Base-by-base conservation (phyloP, 2,888 invertebrate species). In the Ectemnius cavifrons region DNA sequence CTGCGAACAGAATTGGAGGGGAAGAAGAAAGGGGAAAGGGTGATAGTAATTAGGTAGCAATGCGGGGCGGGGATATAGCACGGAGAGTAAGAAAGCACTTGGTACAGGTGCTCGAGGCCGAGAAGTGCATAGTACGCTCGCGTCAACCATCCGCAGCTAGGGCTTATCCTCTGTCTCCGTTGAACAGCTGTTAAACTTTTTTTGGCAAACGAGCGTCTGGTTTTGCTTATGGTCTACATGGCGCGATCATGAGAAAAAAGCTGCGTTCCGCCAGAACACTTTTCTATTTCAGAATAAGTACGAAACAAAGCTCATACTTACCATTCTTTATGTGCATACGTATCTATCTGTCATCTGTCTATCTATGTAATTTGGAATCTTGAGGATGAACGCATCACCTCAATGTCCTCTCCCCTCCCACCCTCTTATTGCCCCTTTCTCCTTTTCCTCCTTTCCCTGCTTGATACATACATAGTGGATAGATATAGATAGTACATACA, bases 91-190 rank as follows among this genome's bases (percentile, higher is more conserved):
- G 52, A 52, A 5, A 14, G 65, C 49, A 58, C 56, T 67, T 67
- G 71, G 71, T 66, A 74, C 71, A 63, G 63, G 45, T 56, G 67
- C 45, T 63, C 67, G 67, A 46, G 56, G 49, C 66, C 67, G 67
- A 46, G 57, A 72, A 70, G 68, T 60, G 65, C 67, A 77, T 74
- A 67, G 66, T 61, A 78, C 67, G 78, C 75, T 75, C 67, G 3
- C 23, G 52, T 75, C 73, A 71, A 52, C 72, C 70, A 75, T 72
- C 20, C 20, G n/a, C 73, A 68, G 70, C 70, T 70, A 71, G 71
- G 71, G 45, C 46, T 14, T 11, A 46, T 52, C 68, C 73, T 80
- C 78, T 80, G 79, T 80, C 78, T 78, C 67, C 64, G 71, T 65
- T 65, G 71, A 70, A 2, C 69, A 65, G 71, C 52, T 75, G 71